Evolutionary conservation across 2,888 invertebrate genomes (phyloP).

Genomic region (Prosapia bicincta): DNA sequence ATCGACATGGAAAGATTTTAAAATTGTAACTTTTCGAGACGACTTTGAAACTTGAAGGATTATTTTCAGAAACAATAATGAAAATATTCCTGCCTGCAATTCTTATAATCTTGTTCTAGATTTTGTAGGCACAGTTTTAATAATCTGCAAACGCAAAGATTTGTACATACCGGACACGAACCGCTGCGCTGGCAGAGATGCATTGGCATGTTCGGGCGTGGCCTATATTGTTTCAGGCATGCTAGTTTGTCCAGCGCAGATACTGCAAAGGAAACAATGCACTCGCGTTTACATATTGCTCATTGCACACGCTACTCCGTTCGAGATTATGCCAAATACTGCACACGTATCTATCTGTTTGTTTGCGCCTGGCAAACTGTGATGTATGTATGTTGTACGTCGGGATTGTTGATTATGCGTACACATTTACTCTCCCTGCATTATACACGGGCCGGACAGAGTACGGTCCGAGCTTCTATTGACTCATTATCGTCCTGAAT

Average conservation of each 20-base stretch:
- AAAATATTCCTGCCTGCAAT: no score
- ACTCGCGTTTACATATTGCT: background rate
- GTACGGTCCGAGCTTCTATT: constrained; percentile 20
- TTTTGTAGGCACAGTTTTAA: no score
- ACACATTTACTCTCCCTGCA: constrained; percentile 15
- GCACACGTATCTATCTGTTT: background rate
- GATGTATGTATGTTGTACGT: background rate
- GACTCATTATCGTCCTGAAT: constrained; percentile 33
- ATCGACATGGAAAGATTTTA: no score
- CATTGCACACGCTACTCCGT: background rate
- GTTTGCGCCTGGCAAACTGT: background rate
- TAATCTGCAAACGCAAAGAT: no score
- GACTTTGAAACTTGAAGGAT: no score
- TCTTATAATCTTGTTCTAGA: no score
- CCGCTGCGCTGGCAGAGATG: no score
- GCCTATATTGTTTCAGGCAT: no score
- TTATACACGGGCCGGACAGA: constrained; percentile 15
- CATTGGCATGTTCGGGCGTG: no score
- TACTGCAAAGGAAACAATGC: background rate
- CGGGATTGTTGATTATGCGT: constrained; percentile 12
- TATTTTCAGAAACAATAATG: no score
- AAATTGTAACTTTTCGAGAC: no score
- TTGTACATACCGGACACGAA: no score
- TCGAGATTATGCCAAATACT: background rate
- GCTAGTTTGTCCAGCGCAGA: background rate